Base-by-base conservation (phyloP, 2,113 vertebrate genomes). In the Psettodes erumei region DNA sequence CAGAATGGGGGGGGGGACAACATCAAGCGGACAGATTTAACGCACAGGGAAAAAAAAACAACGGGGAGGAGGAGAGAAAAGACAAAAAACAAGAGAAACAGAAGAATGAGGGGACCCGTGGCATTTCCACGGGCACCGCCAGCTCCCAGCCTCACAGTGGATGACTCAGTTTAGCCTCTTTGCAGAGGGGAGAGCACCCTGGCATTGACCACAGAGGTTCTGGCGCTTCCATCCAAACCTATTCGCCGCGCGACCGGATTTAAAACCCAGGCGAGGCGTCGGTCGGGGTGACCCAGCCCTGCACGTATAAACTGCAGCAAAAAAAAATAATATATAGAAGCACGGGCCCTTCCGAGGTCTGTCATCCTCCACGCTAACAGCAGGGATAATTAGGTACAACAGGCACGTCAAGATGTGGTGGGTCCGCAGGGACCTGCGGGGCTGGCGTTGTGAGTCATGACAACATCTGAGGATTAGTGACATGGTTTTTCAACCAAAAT, bases 61-160 rank as follows among this genome's bases (percentile, higher is more conserved):
- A 94, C 79, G 87, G 92, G 89, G 91, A 95, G 91, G 76, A 83
- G 70, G 81, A 81, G 35, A 68, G 27, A 68, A 47, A 72, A 69
- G 72, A 76, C 28, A 79, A 79, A 74, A 73, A n/a, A 75, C 25
- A 65, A 62, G 23, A 73, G 58, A 68, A 81, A 82, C 30, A 82
- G 42, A 64, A 88, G 64, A 71, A 79, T 33, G 32, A 70, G 71
- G 55, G 75, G 81, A 71, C 77, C 28, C 0, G 48, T 71, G 76
- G 76, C 56, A 32, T 82, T 89, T 90, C 86, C 67, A 81, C 5
- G 63, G 64, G 42, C 45, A 64, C 28, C 48, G 82, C 82, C 72
- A 85, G 63, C 75, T 35, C 71, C 73, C 48, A 30, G 63, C 38
- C 80, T 77, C 81, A 62, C 58, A 74, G 62, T 32, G 47, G 69